These are phyloP conservation scores for Candidula unifasciata DNA, from an alignment of 2,888 invertebrate species.

Conservation along the genomic window DNA sequence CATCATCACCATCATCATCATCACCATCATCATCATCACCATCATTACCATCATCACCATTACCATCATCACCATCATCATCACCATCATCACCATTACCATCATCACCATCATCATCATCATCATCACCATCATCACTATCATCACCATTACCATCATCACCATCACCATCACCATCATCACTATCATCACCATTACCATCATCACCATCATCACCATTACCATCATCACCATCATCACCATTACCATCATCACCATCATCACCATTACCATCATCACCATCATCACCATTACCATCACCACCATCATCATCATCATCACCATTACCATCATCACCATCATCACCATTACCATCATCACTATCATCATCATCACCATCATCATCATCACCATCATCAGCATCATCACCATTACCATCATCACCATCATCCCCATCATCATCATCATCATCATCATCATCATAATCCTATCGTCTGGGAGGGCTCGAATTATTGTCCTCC, in stretches of 20 bases:
- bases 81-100: not conserved
- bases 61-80: too few species aligned
- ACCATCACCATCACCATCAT: slow-evolving; percentile 5
- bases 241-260: slow-evolving; percentile 9
- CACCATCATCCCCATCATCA: too few species aligned
- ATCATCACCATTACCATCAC: not conserved
- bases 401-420: too few species aligned
- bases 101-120: slow-evolving; percentile 9
- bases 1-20: too few species aligned
- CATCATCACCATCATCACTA: slow-evolving; percentile 12
- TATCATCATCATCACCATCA: slow-evolving; percentile 4
- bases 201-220: not conserved
- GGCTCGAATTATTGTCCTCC: too few species aligned
- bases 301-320: not conserved
- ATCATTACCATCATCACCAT: not conserved
- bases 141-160: not conserved
- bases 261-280: slow-evolving; percentile 11
- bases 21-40: too few species aligned
- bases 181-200: slow-evolving; percentile 11
- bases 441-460: too few species aligned
- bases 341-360: slow-evolving; percentile 19
- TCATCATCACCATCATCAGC: slow-evolving; percentile 22
- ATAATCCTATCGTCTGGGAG: too few species aligned
- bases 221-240: slow-evolving; percentile 9
- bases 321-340: not conserved